Evolutionary conservation across 2,888 invertebrate species (phyloP).

Genomic region (Allygus modestus): DNA sequence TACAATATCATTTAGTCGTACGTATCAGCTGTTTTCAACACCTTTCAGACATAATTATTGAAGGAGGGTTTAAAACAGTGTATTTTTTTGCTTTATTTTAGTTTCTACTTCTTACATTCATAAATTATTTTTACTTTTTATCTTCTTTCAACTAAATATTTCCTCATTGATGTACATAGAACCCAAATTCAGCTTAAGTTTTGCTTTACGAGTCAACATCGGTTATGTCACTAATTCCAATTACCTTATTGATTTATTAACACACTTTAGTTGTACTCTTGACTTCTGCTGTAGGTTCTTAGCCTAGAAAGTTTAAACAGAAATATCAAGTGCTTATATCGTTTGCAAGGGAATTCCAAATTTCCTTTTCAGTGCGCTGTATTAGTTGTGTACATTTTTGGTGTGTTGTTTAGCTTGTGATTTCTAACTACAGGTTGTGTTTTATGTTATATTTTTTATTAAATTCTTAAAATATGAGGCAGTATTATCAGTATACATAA

Average conservation of each 20-base stretch:
- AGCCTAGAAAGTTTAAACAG: background rate
- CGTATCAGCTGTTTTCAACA: too few relatives aligned
- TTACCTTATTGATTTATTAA: background rate
- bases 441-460: slow-evolving; percentile 3
- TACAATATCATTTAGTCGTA: too few relatives aligned
- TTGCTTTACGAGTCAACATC: background rate
- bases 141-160: too few relatives aligned
- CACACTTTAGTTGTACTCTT: background rate
- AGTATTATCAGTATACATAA: slow-evolving; percentile 35
- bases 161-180: background rate
- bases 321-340: background rate
- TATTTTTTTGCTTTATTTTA: too few relatives aligned
- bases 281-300: background rate
- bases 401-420: background rate
- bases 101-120: too few relatives aligned
- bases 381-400: background rate
- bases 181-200: slow-evolving; percentile 12
- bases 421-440: slow-evolving; percentile 28
- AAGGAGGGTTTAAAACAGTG: too few relatives aligned
- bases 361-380: background rate
- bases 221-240: background rate
- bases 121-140: too few relatives aligned
- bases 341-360: slow-evolving; percentile 38
- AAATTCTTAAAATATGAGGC: background rate
- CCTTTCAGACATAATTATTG: too few relatives aligned